Conservation (phyloP, 2,113 vertebrate genomes). For the Atrichornis clamosus region DNA sequence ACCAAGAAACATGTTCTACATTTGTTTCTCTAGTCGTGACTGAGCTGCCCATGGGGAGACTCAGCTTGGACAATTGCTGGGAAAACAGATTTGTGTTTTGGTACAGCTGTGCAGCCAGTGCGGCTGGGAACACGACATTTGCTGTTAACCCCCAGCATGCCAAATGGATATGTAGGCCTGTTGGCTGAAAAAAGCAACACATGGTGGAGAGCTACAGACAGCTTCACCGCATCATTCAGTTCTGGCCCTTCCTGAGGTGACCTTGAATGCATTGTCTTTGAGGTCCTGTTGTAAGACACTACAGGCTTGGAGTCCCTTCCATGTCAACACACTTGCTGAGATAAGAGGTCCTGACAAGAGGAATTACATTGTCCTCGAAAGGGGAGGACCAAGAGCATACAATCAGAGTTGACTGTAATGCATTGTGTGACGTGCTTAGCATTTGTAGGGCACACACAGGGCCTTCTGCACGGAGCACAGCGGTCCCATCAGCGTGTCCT, state of each 20-base stretch:
- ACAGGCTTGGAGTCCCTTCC: background rate
- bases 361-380: background rate
- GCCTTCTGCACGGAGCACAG: background rate
- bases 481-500: accelerated
- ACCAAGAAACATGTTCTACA: background rate
- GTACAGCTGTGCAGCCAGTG: background rate
- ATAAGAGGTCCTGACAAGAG: background rate
- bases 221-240: background rate
- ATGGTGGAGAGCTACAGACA: background rate
- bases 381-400: background rate
- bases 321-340: background rate
- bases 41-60: background rate
- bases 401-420: background rate
- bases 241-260: background rate
- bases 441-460: background rate
- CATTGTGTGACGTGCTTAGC: background rate
- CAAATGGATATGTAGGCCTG: background rate
- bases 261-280: background rate
- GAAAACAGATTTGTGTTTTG: background rate
- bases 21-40: background rate
- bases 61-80: background rate
- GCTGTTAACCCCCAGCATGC: background rate
- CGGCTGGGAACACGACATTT: background rate
- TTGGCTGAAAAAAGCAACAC: background rate
- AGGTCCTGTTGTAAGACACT: background rate